phyloP scores from a whole-genome alignment of 2,797 vertebrate species.

The Myotis myotis region DNA sequence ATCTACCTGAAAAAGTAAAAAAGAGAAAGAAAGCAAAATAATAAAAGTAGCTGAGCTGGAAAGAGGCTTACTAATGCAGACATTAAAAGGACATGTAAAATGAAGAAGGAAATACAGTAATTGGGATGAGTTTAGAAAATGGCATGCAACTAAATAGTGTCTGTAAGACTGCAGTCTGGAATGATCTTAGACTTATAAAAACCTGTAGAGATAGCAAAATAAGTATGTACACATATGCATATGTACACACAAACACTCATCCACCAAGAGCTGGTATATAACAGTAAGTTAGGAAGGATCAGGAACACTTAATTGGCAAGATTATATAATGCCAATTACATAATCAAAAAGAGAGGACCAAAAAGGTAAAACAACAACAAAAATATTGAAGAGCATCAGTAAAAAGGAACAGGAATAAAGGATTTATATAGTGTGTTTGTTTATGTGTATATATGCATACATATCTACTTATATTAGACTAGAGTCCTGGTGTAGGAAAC shows the following conservation, averaged over 20 bases:
- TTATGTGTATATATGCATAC: too few relatives aligned
- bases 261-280: not conserved
- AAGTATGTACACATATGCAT: not conserved
- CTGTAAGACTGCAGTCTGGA: not conserved
- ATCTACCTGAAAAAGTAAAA: not conserved
- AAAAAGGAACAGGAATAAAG: not conserved
- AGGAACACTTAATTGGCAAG: not conserved
- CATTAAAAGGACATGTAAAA: not conserved
- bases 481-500: too few relatives aligned
- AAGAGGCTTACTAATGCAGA: not conserved
- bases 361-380: not conserved
- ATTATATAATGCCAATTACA: not conserved
- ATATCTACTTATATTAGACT: not conserved
- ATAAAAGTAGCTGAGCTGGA: not conserved
- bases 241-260: not conserved
- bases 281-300: not conserved
- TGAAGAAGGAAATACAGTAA: not conserved
- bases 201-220: not conserved
- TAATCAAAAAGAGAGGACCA: not conserved
- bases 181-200: not conserved
- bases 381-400: not conserved
- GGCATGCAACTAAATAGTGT: not conserved
- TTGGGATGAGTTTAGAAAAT: not conserved
- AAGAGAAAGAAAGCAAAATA: conserved; percentile 31
- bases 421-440: not conserved